These are phyloP conservation scores for Psilopsiagon aymara DNA, from an alignment of 2,113 vertebrate species.

Conservation along the genomic window DNA sequence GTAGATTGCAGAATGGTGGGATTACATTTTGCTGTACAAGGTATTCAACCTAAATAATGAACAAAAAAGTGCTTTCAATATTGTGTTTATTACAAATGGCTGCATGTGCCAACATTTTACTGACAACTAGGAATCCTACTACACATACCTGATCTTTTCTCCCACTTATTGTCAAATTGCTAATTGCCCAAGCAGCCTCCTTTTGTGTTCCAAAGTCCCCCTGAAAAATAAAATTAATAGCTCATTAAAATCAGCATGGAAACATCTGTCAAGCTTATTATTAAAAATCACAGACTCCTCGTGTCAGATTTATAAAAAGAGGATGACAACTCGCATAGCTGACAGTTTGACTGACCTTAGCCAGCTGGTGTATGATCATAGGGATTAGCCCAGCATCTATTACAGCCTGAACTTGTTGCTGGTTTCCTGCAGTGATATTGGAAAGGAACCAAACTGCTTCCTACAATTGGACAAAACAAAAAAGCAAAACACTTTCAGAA, in stretches of 20 bases:
- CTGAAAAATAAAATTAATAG: constrained; percentile 77
- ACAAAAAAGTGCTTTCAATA: neutral
- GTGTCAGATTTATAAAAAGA: constrained; percentile 59
- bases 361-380: constrained; percentile 99
- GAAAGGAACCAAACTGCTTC: constrained; percentile 99
- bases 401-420: constrained; percentile 98
- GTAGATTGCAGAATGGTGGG: constrained; percentile 94
- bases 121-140: neutral
- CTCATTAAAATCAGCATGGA: constrained; percentile 44
- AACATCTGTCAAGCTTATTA: constrained; percentile 39
- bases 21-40: constrained; percentile 97
- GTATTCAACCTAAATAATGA: constrained; percentile 89
- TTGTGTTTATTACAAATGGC: neutral
- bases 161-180: constrained; percentile 99
- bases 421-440: constrained; percentile 99
- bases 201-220: constrained; percentile 99
- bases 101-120: neutral
- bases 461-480: constrained; percentile 75
- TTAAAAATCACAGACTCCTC: constrained; percentile 32
- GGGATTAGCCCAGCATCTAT: constrained; percentile 98
- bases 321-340: constrained; percentile 49
- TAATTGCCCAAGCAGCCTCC: constrained; percentile 99
- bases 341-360: constrained; percentile 86
- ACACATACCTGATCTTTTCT: constrained; percentile 95
- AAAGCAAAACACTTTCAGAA: constrained; percentile 14